phyloP scores from a whole-genome alignment of 1,140 invertebrate genomes.

The Drosophila yakuba region DNA sequence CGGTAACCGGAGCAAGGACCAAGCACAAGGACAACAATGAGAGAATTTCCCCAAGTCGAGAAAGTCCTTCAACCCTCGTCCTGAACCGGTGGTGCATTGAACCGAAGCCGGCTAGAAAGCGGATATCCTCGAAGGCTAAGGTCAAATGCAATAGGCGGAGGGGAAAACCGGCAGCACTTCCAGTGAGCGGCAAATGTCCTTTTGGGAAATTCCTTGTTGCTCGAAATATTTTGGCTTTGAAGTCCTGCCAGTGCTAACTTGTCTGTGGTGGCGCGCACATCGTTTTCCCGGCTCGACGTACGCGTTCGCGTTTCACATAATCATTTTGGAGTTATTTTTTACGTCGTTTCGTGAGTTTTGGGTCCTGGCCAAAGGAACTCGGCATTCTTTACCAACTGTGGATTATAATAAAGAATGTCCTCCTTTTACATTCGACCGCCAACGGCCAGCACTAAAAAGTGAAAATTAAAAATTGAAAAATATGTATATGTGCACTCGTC shows the following conservation, averaged over 20 bases:
- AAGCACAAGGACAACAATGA: slow-evolving; percentile 33
- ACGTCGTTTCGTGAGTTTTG: slow-evolving; percentile 33
- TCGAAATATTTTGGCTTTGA: slow-evolving; percentile 35
- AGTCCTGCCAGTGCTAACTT: slow-evolving; percentile 63
- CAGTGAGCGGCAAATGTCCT: slow-evolving; percentile 65
- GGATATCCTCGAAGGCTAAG: slow-evolving; percentile 71
- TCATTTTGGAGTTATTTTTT: slow-evolving; percentile 38
- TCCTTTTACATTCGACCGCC: neutral
- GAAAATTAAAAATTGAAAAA: slow-evolving; percentile 21
- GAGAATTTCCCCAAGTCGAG: slow-evolving; percentile 30
- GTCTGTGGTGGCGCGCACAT: slow-evolving; percentile 65
- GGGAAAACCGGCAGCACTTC: slow-evolving; percentile 37
- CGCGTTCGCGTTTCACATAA: slow-evolving; percentile 14
- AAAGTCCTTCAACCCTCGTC: slow-evolving; percentile 23
- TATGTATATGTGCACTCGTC: slow-evolving; percentile 25
- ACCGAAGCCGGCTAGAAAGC: slow-evolving; percentile 60
- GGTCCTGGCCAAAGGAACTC: slow-evolving; percentile 28
- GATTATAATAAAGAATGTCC: slow-evolving; percentile 69
- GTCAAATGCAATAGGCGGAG: slow-evolving; percentile 67
- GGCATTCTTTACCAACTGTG: slow-evolving; percentile 71
- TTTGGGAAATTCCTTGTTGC: slow-evolving; percentile 55
- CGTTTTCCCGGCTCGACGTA: slow-evolving; percentile 8
- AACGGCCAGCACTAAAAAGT: slow-evolving; percentile 12
- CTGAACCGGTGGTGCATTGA: slow-evolving; percentile 57
- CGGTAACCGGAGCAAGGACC: slow-evolving; percentile 13